Conservation (phyloP, 1,140 invertebrate species). For the Wasmannia auropunctata region DNA sequence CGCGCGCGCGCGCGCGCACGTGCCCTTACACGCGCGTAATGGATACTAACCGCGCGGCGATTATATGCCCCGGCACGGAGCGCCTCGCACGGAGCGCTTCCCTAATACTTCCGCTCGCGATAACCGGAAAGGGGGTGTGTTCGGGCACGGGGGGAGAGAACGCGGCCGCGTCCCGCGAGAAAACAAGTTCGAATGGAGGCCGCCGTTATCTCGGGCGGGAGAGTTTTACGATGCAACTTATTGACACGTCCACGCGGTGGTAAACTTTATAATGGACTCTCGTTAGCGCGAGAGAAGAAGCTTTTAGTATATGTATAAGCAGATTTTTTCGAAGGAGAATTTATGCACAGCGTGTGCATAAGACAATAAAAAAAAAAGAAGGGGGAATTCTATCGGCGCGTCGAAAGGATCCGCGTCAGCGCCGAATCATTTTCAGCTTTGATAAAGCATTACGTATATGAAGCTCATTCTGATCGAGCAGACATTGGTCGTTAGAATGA, state of each 20-base stretch:
- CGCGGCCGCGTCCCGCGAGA: neutral
- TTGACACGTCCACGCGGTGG: conserved; percentile 3
- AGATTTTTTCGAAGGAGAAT: neutral
- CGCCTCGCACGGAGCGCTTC: conserved; percentile 6
- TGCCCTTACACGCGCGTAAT: conserved; percentile 26
- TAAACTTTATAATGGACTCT: conserved; percentile 54
- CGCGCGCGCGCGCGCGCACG: too few species aligned
- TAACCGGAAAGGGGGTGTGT: neutral
- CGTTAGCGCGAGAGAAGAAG: neutral
- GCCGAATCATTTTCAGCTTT: conserved; percentile 25
- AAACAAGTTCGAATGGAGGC: conserved; percentile 26
- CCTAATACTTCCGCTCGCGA: conserved; percentile 1
- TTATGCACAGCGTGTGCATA: neutral
- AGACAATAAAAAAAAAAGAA: neutral
- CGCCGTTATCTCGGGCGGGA: conserved; percentile 1
- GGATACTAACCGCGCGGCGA: conserved; percentile 55
- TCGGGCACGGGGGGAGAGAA: neutral
- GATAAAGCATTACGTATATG: neutral
- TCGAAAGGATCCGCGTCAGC: neutral
- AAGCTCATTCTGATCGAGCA: neutral
- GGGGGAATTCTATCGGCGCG: neutral
- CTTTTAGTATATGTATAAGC: neutral
- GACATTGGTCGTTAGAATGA: conserved; percentile 11
- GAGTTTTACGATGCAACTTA: conserved; percentile 36
- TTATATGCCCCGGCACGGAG: conserved; percentile 48